Base-by-base conservation (phyloP, 1,140 invertebrate genomes). In the Orius insidiosus region DNA sequence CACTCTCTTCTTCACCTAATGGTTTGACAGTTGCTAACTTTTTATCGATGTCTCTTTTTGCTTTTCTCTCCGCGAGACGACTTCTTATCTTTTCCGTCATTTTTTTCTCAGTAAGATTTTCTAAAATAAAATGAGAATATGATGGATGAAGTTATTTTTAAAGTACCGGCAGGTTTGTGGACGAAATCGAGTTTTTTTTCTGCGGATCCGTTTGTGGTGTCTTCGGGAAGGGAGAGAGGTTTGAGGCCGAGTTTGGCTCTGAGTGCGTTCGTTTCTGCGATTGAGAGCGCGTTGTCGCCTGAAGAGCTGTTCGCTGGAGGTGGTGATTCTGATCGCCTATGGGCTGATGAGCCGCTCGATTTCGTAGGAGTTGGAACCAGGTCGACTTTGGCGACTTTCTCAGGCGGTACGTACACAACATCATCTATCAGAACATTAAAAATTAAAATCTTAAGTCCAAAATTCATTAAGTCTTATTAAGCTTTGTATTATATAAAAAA, bases 161-260 rank as follows among this genome's bases (percentile, higher is more conserved):
- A 4, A 4, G 24, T 55, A 54, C 73, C 68, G 5, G 92, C 85
- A 10, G 90, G 88, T 60, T 83, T 86, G 62, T 97, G 93, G 54
- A 93, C 80, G 69, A 93, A 93, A 59, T 92, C 85, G 40, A 85
- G 82, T 59, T 83, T 71, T 58, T 85, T 84, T 60, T 80, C 80
- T 54, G 59, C 59, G 41, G 51, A 51, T 10, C 70, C 32, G 51
- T 35, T 32, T 41, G 35, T 15, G 34, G 45, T 31, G 19, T 30
- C 46, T 32, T 41, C 10, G 16, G 15, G 18, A 32, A 31, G 15
- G 39, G 47, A 31, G 1, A 98, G 64, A 4, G 93, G 94, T 60
- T 94, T 94, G 2, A 98, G 65, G 2, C 93, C 93, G 10, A 98
- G 69, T 59, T 95, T 92, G 5, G 85, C 85, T 58, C 93, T 68